Evolutionary conservation across 2,797 vertebrate species (phyloP), one percentile per base, ranked within the genome.

Genomic region (Pseudomugil tenellus): DNA sequence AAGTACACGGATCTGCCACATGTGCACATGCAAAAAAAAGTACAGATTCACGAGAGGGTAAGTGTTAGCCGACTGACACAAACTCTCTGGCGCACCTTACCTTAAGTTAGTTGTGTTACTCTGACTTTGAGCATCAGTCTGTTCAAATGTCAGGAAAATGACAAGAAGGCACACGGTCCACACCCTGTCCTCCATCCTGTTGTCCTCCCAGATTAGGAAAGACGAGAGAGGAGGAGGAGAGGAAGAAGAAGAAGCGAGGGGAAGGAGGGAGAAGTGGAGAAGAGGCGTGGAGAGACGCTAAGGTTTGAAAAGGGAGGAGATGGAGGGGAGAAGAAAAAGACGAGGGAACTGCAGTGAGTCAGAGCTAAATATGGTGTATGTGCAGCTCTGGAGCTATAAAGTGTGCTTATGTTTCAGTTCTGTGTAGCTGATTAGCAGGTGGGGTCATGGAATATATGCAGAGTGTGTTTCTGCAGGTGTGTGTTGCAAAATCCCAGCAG

Each of bases 141-240:
- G 89, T 85, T 85, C 78, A 25, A 88, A 63, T 1, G 68, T 74
- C 60, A 86, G 46, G 51, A 23, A 63, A 63, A 65, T 52, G 39
- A 86, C 61, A 16, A 93, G 79, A 67, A 89, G 67, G 34, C 63
- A 83, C 67, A 76, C 78, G 21, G 60, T 85, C 87, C 87, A 91
- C 81, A 89, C 83, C 64, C 82, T 72, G 87, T 63, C 79, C 88
- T 88, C 91, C 94, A 95, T 95, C 87, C 81, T 88, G 90, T 77
- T 71, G 77, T 77, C 87, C 80, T 78, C 51, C 37, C 56, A 81
- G 74, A 41, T 80, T 39, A 67, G 77, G 79, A 79, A 65, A 80
- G 72, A 72, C 25, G 25, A 56, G 63, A 57, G 57, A 71, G 69
- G 51, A 71, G 69, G 51, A 71, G 70, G n/a, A 34, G 37, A 31